These are phyloP conservation scores for Busseola fusca DNA, from an alignment of 2,888 invertebrate species.

Conservation along the genomic window DNA sequence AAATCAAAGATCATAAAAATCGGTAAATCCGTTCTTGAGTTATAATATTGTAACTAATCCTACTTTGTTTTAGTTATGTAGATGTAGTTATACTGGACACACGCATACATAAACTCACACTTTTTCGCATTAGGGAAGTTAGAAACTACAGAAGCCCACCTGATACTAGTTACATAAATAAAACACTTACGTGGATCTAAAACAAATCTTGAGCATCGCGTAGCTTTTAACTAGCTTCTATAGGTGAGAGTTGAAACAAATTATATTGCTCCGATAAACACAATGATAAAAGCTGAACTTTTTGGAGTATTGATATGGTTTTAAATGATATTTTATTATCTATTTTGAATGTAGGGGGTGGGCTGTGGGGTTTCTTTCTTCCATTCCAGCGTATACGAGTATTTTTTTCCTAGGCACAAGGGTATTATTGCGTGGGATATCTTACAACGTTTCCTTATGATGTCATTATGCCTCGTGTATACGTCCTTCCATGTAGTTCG, in stretches of 20 bases:
- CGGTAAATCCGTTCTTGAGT: no score
- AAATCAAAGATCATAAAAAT: no score
- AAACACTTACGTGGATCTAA: not conserved
- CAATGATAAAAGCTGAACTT: not conserved
- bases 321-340: not conserved
- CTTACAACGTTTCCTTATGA: slow-evolving; percentile 33
- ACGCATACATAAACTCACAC: not conserved
- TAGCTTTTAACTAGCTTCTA: not conserved
- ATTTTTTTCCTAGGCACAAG: not conserved
- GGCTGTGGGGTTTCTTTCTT: not conserved
- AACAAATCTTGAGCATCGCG: not conserved
- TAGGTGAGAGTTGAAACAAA: not conserved
- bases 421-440: not conserved
- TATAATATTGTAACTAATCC: no score
- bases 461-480: slow-evolving; percentile 7
- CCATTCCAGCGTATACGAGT: not conserved
- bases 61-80: no score
- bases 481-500: slow-evolving; percentile 8
- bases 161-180: not conserved
- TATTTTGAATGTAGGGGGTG: not conserved
- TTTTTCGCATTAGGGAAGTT: not conserved
- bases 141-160: not conserved
- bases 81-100: not conserved
- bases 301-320: not conserved
- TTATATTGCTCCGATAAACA: not conserved